Percentiles rank a stretch among this genome's conserved stretches.
phyloP scores from a whole-genome alignment of 2,888 invertebrate species.

The Leucoma salicis region DNA sequence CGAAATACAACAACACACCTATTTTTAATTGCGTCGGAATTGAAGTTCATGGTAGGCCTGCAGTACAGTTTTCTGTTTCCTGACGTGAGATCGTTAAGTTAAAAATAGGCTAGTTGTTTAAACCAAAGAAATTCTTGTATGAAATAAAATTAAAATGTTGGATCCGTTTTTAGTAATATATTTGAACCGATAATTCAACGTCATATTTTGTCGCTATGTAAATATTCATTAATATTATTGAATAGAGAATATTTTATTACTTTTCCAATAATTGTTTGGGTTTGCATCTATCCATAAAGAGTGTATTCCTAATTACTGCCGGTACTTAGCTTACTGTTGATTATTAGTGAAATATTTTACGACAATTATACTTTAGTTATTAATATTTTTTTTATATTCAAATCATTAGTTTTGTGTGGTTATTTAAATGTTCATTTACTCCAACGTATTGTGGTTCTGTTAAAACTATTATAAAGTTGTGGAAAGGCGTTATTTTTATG shows the following conservation, averaged over 20 bases:
- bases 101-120: slow-evolving; percentile 41
- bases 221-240: too few relatives aligned
- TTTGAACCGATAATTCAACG: slow-evolving; percentile 13
- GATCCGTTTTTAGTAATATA: slow-evolving; percentile 39
- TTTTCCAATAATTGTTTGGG: too few relatives aligned
- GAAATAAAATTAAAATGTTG: slow-evolving; percentile 34
- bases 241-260: too few relatives aligned
- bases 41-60: too few relatives aligned
- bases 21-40: too few relatives aligned
- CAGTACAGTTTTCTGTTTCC: not conserved
- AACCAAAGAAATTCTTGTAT: slow-evolving; percentile 48
- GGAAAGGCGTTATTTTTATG: slow-evolving; percentile 54
- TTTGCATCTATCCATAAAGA: too few relatives aligned
- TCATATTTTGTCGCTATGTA: slow-evolving; percentile 2
- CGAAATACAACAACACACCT: too few relatives aligned
- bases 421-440: slow-evolving; percentile 32
- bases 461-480: slow-evolving; percentile 44
- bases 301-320: slow-evolving; percentile 24
- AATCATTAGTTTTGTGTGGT: slow-evolving; percentile 46
- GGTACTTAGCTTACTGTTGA: slow-evolving; percentile 35
- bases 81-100: slow-evolving; percentile 26
- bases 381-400: slow-evolving; percentile 48
- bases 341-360: slow-evolving; percentile 50
- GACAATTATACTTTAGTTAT: slow-evolving; percentile 48
- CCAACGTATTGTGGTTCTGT: slow-evolving; percentile 28